Base-by-base conservation (phyloP, 2,888 invertebrate species). In the Chelonus formosanus region DNA sequence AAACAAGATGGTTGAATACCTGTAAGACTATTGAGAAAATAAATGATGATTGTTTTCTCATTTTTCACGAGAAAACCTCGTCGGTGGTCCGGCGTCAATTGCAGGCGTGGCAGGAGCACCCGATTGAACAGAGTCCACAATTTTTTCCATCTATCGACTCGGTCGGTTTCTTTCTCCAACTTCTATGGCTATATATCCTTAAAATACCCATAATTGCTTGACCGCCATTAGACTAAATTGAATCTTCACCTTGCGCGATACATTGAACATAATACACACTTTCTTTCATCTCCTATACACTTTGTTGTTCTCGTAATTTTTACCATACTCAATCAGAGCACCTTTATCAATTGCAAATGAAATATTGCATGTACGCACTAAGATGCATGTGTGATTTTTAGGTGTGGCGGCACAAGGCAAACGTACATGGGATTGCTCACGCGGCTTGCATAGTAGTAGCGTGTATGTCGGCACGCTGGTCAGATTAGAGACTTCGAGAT, bases 401-500 rank as follows among this genome's bases (percentile, higher is more conserved):
- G 40, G 40, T 43, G 40, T 50, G 50, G 36, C 58, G 47, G 31
- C n/a, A 32, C 57, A 45, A 32, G 47, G 34, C 59, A 47, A 53
- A 45, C 47, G 36, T 43, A 34, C n/a, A 10, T 36, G 31, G 55
- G 40, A 31, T 52, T 44, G 48, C 45, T 47, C 35, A 50, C 47
- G 36, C 20, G 59, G 47, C 47, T 59, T 47, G 34, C 32, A 32
- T 47, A 36, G 61, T 52, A 61, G 69, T 80, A 78, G 79, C 78
- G 79, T 81, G 82, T 78, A 78, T 77, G 77, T 78, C 80, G 81
- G 83, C 80, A 75, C 61, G 64, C 68, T 68, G 67, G 60, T 68
- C 76, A 83, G 83, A 84, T 84, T 84, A 84, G 81, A 84, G 83
- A 78, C 79, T 74, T 71, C 71, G 67, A 76, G 80, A 82, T 84